Evolutionary conservation across 2,888 invertebrate genomes (phyloP).

Genomic region (Mechanitis messenoides): DNA sequence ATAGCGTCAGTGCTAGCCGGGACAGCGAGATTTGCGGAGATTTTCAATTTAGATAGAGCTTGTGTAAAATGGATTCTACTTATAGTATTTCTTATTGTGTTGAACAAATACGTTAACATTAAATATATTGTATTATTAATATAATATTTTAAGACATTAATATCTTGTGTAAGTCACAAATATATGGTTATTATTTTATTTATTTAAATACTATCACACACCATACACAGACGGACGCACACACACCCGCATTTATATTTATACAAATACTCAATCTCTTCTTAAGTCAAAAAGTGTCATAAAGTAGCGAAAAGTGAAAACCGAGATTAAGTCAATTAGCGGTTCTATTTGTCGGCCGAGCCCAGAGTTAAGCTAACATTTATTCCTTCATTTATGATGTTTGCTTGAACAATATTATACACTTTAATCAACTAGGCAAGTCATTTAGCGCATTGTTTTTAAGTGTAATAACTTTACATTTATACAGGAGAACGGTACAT

Average conservation of each 20-base stretch:
- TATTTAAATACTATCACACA: too few species aligned
- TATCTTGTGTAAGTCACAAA: too few species aligned
- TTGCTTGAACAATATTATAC: slow-evolving; percentile 19
- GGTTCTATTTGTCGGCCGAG: slow-evolving; percentile 16
- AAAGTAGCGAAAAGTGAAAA: neutral
- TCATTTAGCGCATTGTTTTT: slow-evolving; percentile 8
- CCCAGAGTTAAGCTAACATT: slow-evolving; percentile 21
- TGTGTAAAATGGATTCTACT: slow-evolving; percentile 23
- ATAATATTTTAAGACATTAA: too few species aligned
- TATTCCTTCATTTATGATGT: slow-evolving; percentile 25
- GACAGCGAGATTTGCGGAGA: slow-evolving; percentile 23
- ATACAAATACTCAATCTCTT: slow-evolving; percentile 5
- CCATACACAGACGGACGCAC: too few species aligned
- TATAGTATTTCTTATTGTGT: slow-evolving; percentile 21
- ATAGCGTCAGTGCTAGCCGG: slow-evolving; percentile 18
- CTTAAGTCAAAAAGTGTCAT: neutral
- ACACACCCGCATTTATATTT: too few species aligned
- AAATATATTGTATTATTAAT: too few species aligned
- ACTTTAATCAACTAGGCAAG: slow-evolving; percentile 18
- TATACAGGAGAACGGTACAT: too few species aligned
- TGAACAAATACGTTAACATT: too few species aligned
- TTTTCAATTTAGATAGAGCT: slow-evolving; percentile 27
- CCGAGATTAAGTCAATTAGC: slow-evolving; percentile 18
- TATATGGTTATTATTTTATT: too few species aligned
- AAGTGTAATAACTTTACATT: too few species aligned